Base-by-base conservation (phyloP, 2,113 vertebrate genomes). In the Hassar affinis region DNA sequence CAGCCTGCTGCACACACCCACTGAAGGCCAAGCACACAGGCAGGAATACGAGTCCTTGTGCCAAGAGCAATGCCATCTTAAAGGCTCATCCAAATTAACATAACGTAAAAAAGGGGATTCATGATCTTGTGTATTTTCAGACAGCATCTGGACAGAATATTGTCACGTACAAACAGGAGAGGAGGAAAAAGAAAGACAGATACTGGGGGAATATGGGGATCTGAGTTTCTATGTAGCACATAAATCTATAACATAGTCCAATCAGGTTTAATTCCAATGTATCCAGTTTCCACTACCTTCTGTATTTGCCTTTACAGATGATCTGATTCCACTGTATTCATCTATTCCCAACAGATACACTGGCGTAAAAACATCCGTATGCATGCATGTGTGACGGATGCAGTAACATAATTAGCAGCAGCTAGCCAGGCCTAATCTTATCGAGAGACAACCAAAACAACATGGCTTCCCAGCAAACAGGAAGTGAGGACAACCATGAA, bases 351-450 rank as follows among this genome's bases (percentile, higher is more conserved):
- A 45, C 4, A 56, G 49, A 87, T 78, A 86, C 85, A 90, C 90
- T 88, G 84, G 80, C 83, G 74, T 90, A 87, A 93, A 91, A 83
- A 78, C 84, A 91, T 93, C 92, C 88, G 80, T 78, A 74, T 89
- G 86, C 75, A 74, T 88, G 88, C 77, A 86, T 33, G 47, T 85
- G 87, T 88, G 89, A 86, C 57, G 82, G 87, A 90, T 85, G 62
- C 84, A 84, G 85, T 90, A 92, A 93, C 71, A 3, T 86, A 84
- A 92, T 93, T 92, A 92, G 85, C 30, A 64, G 85, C 80, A 85
- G 89, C 82, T 87, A 88, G 78, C 84, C 89, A 90, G 88, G 88
- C 35, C 69, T 91, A 89, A 93, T 91, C 83, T 87, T 85, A 92
- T 92, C 88, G 72, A 78, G 57, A 74, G 83, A 85, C 76, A 47